Percentiles rank a stretch among this genome's conserved stretches.
Evolutionary conservation across 1,140 invertebrate genomes (phyloP).

Genomic region (Megathymus violae): DNA sequence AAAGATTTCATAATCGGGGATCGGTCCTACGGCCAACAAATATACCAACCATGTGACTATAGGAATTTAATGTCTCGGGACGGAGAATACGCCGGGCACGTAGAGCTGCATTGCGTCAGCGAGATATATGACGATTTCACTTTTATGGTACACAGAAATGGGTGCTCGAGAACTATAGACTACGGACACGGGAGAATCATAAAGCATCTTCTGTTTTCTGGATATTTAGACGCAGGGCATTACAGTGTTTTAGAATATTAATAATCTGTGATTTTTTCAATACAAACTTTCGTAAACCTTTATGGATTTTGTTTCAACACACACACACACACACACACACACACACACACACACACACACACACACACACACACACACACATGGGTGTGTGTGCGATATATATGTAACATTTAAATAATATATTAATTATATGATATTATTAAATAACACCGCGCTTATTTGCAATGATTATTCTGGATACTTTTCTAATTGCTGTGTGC

Average conservation of each 20-base stretch:
- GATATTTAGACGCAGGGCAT: slow-evolving; percentile 68
- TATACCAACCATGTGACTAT: slow-evolving; percentile 54
- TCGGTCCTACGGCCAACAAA: slow-evolving; percentile 56
- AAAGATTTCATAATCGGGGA: slow-evolving; percentile 75
- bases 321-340: too few species aligned
- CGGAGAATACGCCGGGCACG: slow-evolving; percentile 72
- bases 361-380: too few species aligned
- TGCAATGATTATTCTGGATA: too few species aligned
- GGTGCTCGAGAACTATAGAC: slow-evolving; percentile 59
- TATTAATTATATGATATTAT: too few species aligned
- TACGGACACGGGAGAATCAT: slow-evolving; percentile 58
- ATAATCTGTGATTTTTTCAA: slow-evolving; percentile 28
- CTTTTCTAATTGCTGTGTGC: too few species aligned
- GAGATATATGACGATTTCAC: slow-evolving; percentile 63
- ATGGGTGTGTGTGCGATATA: too few species aligned
- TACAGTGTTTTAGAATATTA: slow-evolving; percentile 71
- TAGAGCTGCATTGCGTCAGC: slow-evolving; percentile 65
- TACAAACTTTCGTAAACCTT: slow-evolving; percentile 8
- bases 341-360: too few species aligned
- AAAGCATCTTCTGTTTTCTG: slow-evolving; percentile 69
- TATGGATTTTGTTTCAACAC: background rate
- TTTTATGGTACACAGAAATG: slow-evolving; percentile 65
- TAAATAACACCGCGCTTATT: too few species aligned
- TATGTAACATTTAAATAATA: too few species aligned
- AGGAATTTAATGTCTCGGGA: slow-evolving; percentile 58